Conservation (phyloP, 2,797 vertebrate species). For the Prunella strophiata region DNA sequence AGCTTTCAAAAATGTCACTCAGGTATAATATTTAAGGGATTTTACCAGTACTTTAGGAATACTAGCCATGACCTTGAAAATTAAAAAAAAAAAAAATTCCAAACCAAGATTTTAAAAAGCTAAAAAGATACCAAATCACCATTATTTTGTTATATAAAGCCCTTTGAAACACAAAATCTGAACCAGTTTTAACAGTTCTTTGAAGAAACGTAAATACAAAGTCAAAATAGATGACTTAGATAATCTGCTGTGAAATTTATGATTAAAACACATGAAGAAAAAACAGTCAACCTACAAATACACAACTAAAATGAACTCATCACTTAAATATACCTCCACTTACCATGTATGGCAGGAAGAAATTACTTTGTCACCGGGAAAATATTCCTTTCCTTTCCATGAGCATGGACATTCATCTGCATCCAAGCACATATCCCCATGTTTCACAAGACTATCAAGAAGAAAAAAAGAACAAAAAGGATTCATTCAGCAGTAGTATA, state of each 20-base stretch:
- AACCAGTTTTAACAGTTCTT: neutral
- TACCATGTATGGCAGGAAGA: slow-evolving; percentile 94
- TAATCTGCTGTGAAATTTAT: neutral
- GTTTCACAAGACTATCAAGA: slow-evolving; percentile 85
- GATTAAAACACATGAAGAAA: neutral
- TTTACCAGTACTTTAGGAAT: neutral
- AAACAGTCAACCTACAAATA: neutral
- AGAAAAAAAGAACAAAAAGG: neutral
- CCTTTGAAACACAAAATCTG: neutral
- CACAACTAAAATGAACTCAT: neutral
- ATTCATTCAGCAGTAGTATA: neutral
- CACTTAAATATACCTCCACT: slow-evolving; percentile 20
- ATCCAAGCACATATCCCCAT: slow-evolving; percentile 90
- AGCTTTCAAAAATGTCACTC: neutral
- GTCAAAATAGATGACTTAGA: neutral
- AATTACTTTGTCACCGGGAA: slow-evolving; percentile 89
- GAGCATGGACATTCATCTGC: slow-evolving; percentile 89
- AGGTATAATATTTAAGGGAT: neutral
- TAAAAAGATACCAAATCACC: neutral
- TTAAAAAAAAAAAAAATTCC: neutral
- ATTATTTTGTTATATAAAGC: neutral
- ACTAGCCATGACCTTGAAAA: neutral
- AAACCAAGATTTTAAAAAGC: neutral
- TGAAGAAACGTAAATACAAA: neutral
- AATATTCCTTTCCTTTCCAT: slow-evolving; percentile 98